Evolutionary conservation across 2,113 vertebrate species (phyloP), one percentile per base, ranked within the genome.

Genomic region (Saccopteryx leptura): DNA sequence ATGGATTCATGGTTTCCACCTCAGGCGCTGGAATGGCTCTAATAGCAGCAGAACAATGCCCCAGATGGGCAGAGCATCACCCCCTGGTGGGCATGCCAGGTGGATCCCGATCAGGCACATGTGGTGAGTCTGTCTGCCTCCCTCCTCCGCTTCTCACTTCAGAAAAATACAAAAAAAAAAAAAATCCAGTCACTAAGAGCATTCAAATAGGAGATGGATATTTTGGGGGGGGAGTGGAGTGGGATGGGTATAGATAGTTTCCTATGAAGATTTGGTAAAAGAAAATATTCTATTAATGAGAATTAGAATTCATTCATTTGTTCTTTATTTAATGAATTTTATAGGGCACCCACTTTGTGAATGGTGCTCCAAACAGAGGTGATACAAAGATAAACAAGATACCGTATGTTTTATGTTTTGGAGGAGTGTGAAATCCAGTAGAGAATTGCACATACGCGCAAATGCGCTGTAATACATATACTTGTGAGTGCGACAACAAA

Each of bases 221-320:
- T 4, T 82, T 93, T 88, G 2, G 2, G 39, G 39, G 39, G 39
- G 39, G 39, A 39, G 39, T 39, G 39, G 2, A 39, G 39, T 39
- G 39, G 39, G 39, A 39, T 39, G 39, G 39, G 39, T n/a, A 14
- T 33, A 61, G n/a, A 26, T 74, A 13, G 5, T 82, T 93, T 88
- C 15, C 28, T 69, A 11, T 80, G 46, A 71, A 3, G 15, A 6
- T 76, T 83, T 69, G 39, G 26, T 71, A 26, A 68, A 93, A 18
- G 63, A 83, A 95, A 92, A 83, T 74, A 74, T 88, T 63, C n/a
- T 72, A 4, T 76, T 81, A 31, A 11, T 88, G 65, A 23, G 39
- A 26, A 78, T 87, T 75, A 78, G 66, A 65, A 72, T 91, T 91
- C 15, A 39, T 91, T 89, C 21, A 83, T 94, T 75, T 58, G n/a